Conservation (phyloP, 2,113 vertebrate genomes). For the Spilogale gracilis region DNA sequence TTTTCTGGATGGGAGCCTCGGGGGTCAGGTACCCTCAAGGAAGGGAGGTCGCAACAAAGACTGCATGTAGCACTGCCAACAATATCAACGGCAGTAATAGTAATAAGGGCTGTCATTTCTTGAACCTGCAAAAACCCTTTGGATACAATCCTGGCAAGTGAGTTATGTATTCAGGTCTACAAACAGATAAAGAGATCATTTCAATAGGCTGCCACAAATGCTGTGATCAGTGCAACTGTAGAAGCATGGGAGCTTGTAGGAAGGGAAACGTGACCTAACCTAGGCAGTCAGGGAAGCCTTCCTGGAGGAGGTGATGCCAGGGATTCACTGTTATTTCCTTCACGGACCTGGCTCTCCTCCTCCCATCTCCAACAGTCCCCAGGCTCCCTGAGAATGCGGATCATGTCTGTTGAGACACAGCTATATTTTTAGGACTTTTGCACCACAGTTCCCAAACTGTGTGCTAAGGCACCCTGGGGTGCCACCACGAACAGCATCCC, state of each 20-base stretch:
- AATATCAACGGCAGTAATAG: neutral
- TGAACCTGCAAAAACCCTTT: neutral
- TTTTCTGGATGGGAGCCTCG: neutral
- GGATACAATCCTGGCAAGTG: neutral
- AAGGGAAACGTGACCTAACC: neutral
- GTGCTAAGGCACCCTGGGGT: neutral
- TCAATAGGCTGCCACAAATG: neutral
- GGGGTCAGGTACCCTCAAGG: neutral
- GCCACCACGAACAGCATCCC: neutral
- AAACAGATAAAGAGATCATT: neutral
- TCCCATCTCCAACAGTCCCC: neutral
- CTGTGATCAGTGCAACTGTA: neutral
- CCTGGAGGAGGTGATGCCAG: neutral
- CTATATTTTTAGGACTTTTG: neutral
- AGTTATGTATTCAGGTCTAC: neutral
- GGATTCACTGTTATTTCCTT: neutral
- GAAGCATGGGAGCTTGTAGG: neutral
- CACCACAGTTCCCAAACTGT: neutral
- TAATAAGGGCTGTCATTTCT: neutral
- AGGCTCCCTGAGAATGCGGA: neutral
- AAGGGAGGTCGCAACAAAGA: neutral
- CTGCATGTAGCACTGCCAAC: neutral
- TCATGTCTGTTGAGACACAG: neutral
- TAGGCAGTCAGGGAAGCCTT: neutral
- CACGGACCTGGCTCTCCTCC: neutral